These are phyloP conservation scores for Sphenodon punctatus DNA, from an alignment of 2,797 vertebrate genomes.

Conservation along the genomic window DNA sequence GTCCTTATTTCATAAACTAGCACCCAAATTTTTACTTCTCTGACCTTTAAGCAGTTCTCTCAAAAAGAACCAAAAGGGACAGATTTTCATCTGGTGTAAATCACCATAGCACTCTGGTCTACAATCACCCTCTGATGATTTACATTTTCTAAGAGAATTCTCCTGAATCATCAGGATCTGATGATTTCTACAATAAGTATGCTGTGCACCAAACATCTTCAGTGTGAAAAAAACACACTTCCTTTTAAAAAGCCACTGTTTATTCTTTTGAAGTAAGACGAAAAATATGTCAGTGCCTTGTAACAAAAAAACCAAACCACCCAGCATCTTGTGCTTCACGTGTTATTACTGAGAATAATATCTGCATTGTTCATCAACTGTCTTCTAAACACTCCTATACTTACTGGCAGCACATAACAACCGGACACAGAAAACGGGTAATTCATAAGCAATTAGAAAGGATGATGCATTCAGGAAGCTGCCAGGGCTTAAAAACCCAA, in stretches of 20 bases:
- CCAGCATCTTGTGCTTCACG: background rate
- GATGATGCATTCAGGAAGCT: conserved; percentile 1
- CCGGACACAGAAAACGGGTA: background rate
- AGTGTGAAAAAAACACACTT: background rate
- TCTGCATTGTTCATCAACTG: background rate
- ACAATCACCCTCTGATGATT: rapidly evolving
- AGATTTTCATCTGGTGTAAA: background rate
- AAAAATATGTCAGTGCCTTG: rapidly evolving
- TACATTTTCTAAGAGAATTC: background rate
- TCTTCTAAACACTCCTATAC: rapidly evolving
- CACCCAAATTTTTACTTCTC: background rate
- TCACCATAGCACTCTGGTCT: background rate
- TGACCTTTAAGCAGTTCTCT: background rate
- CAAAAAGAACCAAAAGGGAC: background rate
- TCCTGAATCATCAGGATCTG: background rate
- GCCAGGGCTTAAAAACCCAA: conserved; percentile 12
- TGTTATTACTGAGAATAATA: too few relatives aligned
- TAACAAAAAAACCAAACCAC: too few relatives aligned
- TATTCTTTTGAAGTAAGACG: background rate
- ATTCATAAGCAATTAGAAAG: background rate
- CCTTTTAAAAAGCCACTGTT: background rate
- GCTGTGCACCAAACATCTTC: background rate
- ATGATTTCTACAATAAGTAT: background rate
- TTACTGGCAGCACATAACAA: background rate
- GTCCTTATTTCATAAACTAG: background rate